These are phyloP conservation scores for Bambusicola thoracicus DNA, from an alignment of 2,113 vertebrate genomes.

Conservation along the genomic window DNA sequence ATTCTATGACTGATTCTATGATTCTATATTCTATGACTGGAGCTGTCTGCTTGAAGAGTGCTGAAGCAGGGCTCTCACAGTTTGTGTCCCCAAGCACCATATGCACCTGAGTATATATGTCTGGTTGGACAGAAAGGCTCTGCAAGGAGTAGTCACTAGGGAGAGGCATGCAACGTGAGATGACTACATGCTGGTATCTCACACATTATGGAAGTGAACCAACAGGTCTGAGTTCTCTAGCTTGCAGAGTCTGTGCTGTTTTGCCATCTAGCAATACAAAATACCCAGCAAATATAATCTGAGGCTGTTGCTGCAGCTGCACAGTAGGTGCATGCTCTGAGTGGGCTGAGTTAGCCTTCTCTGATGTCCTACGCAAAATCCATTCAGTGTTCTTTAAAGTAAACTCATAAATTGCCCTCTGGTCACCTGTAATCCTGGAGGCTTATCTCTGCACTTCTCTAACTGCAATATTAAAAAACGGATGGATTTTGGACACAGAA, in stretches of 20 bases:
- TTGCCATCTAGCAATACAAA: background rate
- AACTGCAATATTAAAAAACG: background rate
- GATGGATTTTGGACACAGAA: slow-evolving; percentile 4
- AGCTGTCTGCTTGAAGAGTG: fast-evolving
- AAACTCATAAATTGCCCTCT: background rate
- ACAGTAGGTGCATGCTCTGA: background rate
- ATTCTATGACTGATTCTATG: background rate
- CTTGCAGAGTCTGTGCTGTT: background rate
- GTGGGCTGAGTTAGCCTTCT: background rate
- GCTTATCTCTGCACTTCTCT: background rate
- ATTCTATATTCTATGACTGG: fast-evolving
- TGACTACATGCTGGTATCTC: background rate
- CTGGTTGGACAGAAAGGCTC: background rate
- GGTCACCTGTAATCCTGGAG: background rate
- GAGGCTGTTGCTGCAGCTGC: background rate
- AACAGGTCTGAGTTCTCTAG: background rate
- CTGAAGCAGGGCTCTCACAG: background rate
- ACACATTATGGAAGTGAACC: background rate
- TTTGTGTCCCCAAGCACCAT: background rate
- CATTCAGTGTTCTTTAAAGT: background rate
- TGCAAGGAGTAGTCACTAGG: background rate
- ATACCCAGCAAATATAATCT: background rate
- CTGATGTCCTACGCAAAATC: background rate
- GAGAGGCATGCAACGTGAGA: background rate
- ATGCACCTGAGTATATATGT: fast-evolving